Evolutionary conservation across 2,888 invertebrate species (phyloP).

Genomic region (Bombylius discolor): DNA sequence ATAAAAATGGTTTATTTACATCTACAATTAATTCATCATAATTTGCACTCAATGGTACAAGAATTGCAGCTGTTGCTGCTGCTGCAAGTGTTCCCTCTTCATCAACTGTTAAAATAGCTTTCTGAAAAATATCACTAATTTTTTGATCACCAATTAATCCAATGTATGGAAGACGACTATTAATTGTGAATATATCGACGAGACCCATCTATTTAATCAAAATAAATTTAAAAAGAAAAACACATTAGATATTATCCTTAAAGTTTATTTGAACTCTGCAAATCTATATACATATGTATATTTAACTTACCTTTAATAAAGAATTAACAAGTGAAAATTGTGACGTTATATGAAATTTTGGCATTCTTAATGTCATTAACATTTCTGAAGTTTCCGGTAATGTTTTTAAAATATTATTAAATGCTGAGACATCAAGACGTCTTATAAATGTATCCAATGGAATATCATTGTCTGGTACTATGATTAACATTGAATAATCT

Average conservation of each 20-base stretch:
- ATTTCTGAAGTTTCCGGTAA: not conserved
- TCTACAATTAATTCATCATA: conserved; percentile 31
- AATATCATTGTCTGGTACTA: conserved; percentile 34
- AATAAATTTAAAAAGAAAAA: conserved; percentile 13
- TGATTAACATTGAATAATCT: conserved; percentile 39
- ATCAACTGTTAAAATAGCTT: conserved; percentile 41
- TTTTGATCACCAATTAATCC: conserved; percentile 15
- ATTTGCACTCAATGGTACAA: conserved; percentile 38
- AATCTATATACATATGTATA: not conserved
- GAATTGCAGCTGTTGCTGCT: conserved; percentile 37
- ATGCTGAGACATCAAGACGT: conserved; percentile 26
- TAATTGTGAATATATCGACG: conserved; percentile 33
- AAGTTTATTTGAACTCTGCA: too few species aligned
- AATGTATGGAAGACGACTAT: conserved; percentile 32
- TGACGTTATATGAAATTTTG: conserved; percentile 17
- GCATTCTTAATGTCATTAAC: conserved; percentile 14
- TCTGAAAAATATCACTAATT: conserved; percentile 39
- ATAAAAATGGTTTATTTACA: conserved; percentile 40
- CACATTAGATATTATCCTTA: not conserved
- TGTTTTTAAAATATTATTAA: conserved; percentile 20
- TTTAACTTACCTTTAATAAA: conserved; percentile 16
- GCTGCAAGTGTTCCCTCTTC: conserved; percentile 41
- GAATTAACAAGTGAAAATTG: conserved; percentile 12
- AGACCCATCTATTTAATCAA: conserved; percentile 37
- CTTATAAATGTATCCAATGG: conserved; percentile 27